A percentile compares a stretch with the other conserved stretches of the same genome.
Evolutionary conservation across 1,140 invertebrate genomes (phyloP).

Genomic region (Zaprionus vittiger): DNA sequence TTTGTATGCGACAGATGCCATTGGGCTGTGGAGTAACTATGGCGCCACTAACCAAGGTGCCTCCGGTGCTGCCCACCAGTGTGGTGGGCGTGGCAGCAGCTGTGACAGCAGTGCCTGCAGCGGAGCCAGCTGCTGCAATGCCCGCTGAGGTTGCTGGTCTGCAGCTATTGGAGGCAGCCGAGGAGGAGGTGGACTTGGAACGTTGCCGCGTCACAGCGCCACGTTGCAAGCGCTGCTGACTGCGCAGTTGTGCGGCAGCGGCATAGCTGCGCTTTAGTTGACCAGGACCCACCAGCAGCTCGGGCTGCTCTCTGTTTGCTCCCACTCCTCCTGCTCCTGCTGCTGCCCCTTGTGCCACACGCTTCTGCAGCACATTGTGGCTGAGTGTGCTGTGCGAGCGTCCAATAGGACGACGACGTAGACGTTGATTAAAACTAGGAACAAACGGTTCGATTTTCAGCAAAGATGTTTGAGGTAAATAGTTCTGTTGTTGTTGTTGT

Average conservation of each 20-base stretch:
- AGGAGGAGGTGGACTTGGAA: slow-evolving; percentile 81
- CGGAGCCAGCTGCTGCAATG: neutral
- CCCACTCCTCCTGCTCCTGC: slow-evolving; percentile 33
- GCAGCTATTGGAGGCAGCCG: slow-evolving; percentile 69
- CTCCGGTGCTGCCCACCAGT: slow-evolving; percentile 71
- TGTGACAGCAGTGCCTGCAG: slow-evolving; percentile 13
- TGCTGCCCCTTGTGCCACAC: slow-evolving; percentile 11
- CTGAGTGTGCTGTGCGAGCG: slow-evolving; percentile 86
- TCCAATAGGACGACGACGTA: slow-evolving; percentile 85
- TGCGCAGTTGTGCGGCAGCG: slow-evolving; percentile 42
- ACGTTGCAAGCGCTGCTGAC: slow-evolving; percentile 54
- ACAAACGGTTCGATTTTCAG: slow-evolving; percentile 87
- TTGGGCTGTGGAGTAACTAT: slow-evolving; percentile 77
- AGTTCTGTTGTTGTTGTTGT: slow-evolving; percentile 68
- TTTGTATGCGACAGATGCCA: slow-evolving; percentile 86
- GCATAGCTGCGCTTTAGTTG: slow-evolving; percentile 65
- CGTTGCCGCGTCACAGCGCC: slow-evolving; percentile 67
- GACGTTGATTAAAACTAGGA: slow-evolving; percentile 85
- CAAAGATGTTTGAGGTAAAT: slow-evolving; percentile 85
- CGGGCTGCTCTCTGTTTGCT: slow-evolving; percentile 30
- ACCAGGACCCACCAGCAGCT: slow-evolving; percentile 51
- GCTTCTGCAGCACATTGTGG: slow-evolving; percentile 61
- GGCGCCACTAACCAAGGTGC: slow-evolving; percentile 70
- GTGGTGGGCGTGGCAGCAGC: slow-evolving; percentile 55
- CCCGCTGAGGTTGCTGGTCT: slow-evolving; percentile 44